These are phyloP conservation scores for Platycercus adscitus DNA, from an alignment of 2,113 vertebrate species.

Conservation along the genomic window DNA sequence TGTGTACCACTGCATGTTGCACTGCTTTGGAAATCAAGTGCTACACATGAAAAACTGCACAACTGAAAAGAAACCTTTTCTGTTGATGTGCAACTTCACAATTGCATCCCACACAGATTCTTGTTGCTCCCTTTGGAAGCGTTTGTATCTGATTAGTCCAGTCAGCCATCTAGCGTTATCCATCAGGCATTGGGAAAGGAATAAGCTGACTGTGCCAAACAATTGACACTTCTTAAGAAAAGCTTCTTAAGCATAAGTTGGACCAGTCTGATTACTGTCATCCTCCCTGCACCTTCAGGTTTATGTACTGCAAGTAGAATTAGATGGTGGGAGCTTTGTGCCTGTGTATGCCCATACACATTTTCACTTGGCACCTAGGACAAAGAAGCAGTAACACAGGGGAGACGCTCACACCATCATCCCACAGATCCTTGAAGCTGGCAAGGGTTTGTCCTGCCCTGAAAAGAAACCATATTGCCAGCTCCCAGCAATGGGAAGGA, in stretches of 20 bases:
- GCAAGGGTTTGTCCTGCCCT: background rate
- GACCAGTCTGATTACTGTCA: background rate
- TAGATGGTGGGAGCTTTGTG: background rate
- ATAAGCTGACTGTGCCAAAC: fast-evolving
- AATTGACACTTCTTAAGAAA: background rate
- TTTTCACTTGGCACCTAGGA: background rate
- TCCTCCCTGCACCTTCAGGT: background rate
- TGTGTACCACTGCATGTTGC: fast-evolving
- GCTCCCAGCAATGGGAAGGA: background rate
- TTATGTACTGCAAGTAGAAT: background rate
- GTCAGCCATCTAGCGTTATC: background rate
- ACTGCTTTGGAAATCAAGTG: background rate
- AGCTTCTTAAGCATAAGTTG: background rate
- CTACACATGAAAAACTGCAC: background rate
- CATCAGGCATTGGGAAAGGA: background rate
- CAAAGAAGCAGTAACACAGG: fast-evolving
- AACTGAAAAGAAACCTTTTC: background rate
- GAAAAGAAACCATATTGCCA: background rate
- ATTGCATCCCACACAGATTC: background rate
- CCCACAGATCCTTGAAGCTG: fast-evolving
- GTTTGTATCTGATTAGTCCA: background rate
- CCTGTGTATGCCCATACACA: fast-evolving
- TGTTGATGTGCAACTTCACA: background rate
- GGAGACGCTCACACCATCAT: background rate
- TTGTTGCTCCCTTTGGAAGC: background rate